A percentile compares a stretch with the other conserved stretches of the same genome.
These are phyloP conservation scores for Bembecia ichneumoniformis DNA, from an alignment of 2,888 invertebrate species.

Conservation along the genomic window DNA sequence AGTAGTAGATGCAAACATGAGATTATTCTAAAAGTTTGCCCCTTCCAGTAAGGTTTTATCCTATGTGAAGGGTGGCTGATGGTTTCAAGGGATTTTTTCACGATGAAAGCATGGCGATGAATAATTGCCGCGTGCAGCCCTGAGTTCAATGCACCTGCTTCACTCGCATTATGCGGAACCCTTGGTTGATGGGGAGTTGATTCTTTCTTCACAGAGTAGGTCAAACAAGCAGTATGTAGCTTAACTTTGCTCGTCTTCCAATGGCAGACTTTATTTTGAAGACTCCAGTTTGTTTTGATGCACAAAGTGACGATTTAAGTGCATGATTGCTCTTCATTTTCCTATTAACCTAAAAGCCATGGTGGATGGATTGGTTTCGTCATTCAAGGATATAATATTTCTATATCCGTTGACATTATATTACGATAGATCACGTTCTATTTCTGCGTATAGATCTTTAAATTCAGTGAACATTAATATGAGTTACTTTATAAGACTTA, in stretches of 20 bases:
- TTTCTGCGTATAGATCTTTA: too few species aligned
- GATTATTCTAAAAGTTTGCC: neutral
- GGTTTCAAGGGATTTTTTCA: slow-evolving; percentile 25
- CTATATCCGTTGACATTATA: too few species aligned
- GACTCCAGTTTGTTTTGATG: too few species aligned
- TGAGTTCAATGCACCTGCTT: slow-evolving; percentile 32
- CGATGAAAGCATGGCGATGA: slow-evolving; percentile 34
- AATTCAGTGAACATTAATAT: too few species aligned
- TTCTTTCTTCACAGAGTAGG: neutral
- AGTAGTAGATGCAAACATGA: too few species aligned
- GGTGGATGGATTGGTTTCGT: too few species aligned
- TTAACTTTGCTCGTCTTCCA: neutral
- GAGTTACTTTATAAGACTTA: too few species aligned
- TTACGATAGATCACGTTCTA: too few species aligned
- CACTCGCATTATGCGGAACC: neutral
- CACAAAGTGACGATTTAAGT: too few species aligned
- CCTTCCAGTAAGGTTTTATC: neutral
- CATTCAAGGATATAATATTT: too few species aligned
- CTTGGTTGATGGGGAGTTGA: neutral
- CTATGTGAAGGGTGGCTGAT: neutral
- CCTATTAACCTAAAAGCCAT: too few species aligned
- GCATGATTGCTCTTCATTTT: too few species aligned
- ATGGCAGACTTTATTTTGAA: neutral
- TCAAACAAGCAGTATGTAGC: slow-evolving; percentile 1
- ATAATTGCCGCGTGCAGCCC: slow-evolving; percentile 34